Conservation (phyloP, 2,113 vertebrate genomes). For the Amphiprion percula region DNA sequence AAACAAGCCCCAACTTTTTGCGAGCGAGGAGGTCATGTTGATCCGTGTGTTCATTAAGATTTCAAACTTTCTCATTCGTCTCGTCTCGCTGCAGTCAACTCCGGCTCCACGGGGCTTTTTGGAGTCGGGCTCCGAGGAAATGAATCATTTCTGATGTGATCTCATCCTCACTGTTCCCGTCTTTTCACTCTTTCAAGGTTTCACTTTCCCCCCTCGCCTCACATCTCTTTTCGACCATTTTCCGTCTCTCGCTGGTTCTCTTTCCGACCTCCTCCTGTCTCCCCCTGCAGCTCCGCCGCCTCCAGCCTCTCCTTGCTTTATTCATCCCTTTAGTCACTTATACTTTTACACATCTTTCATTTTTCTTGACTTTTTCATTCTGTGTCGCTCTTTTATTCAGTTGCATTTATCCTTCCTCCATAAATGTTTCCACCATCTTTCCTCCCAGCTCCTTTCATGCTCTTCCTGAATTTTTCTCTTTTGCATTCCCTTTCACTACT, state of each 20-base stretch:
- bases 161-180: conserved; percentile 7
- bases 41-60: background rate
- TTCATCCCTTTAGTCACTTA: conserved; percentile 17
- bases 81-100: background rate
- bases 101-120: background rate
- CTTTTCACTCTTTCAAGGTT: conserved; percentile 13
- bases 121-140: conserved; percentile 24
- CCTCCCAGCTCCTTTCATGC: conserved; percentile 14
- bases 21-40: background rate
- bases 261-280: conserved; percentile 8
- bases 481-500: conserved; percentile 1
- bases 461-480: conserved; percentile 8
- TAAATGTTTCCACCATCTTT: conserved; percentile 20
- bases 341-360: conserved; percentile 8
- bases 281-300: conserved; percentile 21
- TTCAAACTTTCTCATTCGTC: background rate
- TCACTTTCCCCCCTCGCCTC: background rate
- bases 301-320: conserved; percentile 33
- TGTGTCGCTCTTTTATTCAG: conserved; percentile 16
- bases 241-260: background rate
- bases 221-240: conserved; percentile 20
- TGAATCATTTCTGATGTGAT: conserved; percentile 32
- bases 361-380: background rate
- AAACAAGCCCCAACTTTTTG: too few relatives aligned
- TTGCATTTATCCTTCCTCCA: background rate